Conservation (phyloP, 2,797 vertebrate genomes). For the Mareca penelope region DNA sequence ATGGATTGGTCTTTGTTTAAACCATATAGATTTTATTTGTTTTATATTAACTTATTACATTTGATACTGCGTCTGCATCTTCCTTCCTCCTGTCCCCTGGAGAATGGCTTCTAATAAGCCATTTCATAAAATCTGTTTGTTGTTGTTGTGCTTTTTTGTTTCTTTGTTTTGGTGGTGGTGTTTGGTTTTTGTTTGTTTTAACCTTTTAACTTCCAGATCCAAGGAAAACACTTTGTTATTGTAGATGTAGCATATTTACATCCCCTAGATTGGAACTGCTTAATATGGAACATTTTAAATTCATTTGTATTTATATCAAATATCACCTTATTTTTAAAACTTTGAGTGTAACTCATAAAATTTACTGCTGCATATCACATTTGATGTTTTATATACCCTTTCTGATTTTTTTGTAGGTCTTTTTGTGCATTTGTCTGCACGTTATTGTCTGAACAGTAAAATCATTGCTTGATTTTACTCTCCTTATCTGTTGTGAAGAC, state of each 20-base stretch:
- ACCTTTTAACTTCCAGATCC: not conserved
- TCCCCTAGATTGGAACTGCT: not conserved
- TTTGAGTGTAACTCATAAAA: not conserved
- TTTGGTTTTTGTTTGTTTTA: not conserved
- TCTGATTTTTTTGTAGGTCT: not conserved
- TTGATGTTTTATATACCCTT: not conserved
- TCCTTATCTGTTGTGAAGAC: not conserved
- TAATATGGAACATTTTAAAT: not conserved
- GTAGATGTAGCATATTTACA: not conserved
- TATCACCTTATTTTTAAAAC: not conserved
- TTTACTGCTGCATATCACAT: not conserved
- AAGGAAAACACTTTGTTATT: not conserved
- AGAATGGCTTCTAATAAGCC: not conserved
- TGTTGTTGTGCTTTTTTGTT: not conserved
- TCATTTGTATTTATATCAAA: not conserved
- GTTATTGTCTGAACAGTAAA: not conserved
- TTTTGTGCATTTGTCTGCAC: not conserved
- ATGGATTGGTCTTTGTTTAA: constrained; percentile 38
- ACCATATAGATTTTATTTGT: constrained; percentile 26
- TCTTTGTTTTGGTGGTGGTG: not conserved
- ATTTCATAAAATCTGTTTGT: constrained; percentile 8
- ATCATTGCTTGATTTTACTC: not conserved
- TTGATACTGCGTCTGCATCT: not conserved
- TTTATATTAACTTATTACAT: constrained; percentile 42
- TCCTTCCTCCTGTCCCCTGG: not conserved